Percentiles rank a stretch among this genome's conserved stretches.
phyloP scores from a whole-genome alignment of 2,888 invertebrate genomes.

The Smittia aterrima region DNA sequence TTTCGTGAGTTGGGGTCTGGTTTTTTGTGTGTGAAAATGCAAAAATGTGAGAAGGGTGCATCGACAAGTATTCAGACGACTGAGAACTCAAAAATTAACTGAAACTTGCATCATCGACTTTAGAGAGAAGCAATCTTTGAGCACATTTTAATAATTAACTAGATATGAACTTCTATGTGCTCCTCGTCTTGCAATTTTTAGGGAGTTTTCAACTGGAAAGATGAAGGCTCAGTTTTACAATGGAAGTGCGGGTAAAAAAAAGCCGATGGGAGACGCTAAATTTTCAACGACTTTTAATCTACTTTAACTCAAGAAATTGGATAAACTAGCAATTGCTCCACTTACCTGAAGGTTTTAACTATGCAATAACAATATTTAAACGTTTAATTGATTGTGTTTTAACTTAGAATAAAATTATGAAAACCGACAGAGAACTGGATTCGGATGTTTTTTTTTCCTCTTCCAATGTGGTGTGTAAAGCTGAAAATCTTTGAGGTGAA shows the following conservation, averaged over 20 bases:
- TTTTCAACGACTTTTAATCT: neutral
- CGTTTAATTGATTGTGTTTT: constrained; percentile 31
- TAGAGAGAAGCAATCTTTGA: neutral
- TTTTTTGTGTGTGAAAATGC: constrained; percentile 40
- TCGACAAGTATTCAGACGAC: neutral
- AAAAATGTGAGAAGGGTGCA: constrained; percentile 35
- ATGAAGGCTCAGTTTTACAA: constrained; percentile 24
- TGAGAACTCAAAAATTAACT: too few relatives aligned
- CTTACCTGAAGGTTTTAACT: constrained; percentile 22
- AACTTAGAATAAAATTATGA: constrained; percentile 13
- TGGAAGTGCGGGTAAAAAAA: constrained; percentile 28
- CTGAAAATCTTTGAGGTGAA: too few relatives aligned
- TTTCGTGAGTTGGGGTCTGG: constrained; percentile 31
- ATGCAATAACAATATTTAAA: neutral
- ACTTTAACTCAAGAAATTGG: constrained; percentile 1
- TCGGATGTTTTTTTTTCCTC: neutral
- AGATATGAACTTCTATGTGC: neutral
- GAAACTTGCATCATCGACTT: too few relatives aligned
- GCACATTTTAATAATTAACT: neutral
- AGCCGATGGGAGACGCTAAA: constrained; percentile 37
- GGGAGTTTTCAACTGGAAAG: constrained; percentile 40
- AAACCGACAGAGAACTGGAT: neutral
- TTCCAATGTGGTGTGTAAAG: too few relatives aligned
- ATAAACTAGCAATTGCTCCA: neutral
- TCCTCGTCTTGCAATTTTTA: constrained; percentile 32